phyloP scores from a whole-genome alignment of 2,888 invertebrate genomes.

The Ornithoptera alexandrae region DNA sequence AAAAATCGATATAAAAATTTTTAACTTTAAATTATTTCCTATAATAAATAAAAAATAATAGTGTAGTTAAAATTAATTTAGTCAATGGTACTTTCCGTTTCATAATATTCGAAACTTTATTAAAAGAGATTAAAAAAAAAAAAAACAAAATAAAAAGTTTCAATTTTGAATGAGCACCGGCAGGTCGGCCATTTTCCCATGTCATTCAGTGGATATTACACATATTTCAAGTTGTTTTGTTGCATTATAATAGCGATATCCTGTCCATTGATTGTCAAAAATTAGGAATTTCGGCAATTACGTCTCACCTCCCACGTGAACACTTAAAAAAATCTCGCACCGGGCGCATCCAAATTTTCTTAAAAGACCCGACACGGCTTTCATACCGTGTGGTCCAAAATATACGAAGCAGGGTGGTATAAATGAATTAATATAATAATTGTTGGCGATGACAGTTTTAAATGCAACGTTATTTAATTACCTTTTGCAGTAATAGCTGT shows the following conservation, averaged over 20 bases:
- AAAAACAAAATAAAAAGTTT: neutral
- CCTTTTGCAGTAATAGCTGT: too few species aligned
- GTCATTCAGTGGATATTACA: constrained; percentile 29
- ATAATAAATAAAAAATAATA: neutral
- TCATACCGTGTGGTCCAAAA: constrained; percentile 38
- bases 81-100: neutral
- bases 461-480: too few species aligned
- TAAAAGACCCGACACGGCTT: constrained; percentile 68
- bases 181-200: constrained; percentile 21
- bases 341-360: constrained; percentile 72
- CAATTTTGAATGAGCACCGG: constrained; percentile 14
- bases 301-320: constrained; percentile 77
- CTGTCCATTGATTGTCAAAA: constrained; percentile 79
- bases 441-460: neutral
- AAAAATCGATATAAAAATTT: too few species aligned
- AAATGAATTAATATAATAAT: neutral
- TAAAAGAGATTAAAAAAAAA: neutral
- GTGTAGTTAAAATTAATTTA: neutral
- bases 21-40: too few species aligned
- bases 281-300: constrained; percentile 79
- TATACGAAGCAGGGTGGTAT: constrained; percentile 30
- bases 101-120: neutral
- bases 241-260: constrained; percentile 71
- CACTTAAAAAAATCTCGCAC: constrained; percentile 65
- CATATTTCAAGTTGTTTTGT: constrained; percentile 30